Conservation (phyloP, 2,113 vertebrate genomes). For the Psittacara wagleri region DNA sequence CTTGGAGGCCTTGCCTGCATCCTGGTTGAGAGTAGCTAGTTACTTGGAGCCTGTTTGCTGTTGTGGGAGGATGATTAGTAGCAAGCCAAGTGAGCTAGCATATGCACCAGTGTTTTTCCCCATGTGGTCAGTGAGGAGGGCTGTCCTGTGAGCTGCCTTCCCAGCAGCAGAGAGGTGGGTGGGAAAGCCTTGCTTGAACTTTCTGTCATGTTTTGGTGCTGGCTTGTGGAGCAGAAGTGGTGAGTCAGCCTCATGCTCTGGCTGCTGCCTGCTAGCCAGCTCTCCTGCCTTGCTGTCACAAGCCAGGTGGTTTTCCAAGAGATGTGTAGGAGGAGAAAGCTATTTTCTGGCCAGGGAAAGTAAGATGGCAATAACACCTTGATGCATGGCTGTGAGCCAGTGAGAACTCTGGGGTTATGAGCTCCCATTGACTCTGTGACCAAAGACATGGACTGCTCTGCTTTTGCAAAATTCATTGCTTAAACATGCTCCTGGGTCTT, state of each 20-base stretch:
- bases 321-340: not conserved
- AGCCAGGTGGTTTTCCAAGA: not conserved
- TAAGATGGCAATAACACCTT: not conserved
- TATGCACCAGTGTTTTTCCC: not conserved
- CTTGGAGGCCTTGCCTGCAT: not conserved
- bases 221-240: not conserved
- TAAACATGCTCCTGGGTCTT: rapidly evolving
- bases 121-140: rapidly evolving
- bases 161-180: not conserved
- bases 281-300: not conserved
- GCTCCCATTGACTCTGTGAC: not conserved
- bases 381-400: not conserved
- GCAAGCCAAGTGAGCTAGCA: rapidly evolving
- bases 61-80: not conserved
- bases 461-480: not conserved
- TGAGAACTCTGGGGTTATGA: not conserved
- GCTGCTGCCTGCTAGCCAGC: not conserved
- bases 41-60: not conserved
- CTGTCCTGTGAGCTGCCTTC: not conserved
- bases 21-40: not conserved
- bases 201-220: not conserved
- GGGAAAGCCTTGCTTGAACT: not conserved
- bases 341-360: not conserved
- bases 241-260: not conserved
- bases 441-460: not conserved